phyloP scores from a whole-genome alignment of 2,888 invertebrate species.

The Chrysodeixis includens region DNA sequence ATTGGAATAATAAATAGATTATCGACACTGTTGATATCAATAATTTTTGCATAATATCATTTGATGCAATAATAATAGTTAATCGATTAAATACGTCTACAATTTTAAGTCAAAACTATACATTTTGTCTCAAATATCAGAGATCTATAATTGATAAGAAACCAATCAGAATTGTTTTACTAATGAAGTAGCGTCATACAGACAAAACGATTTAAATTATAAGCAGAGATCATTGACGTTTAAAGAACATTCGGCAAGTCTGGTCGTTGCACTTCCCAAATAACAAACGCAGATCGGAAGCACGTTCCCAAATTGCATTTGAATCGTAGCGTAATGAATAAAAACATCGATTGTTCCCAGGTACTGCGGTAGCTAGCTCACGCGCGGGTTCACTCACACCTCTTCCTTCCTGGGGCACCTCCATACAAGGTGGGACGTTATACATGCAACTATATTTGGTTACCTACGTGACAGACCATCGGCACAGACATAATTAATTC shows the following conservation, averaged over 20 bases:
- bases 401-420: slow-evolving; percentile 81
- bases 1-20: slow-evolving; percentile 8
- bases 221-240: slow-evolving; percentile 32
- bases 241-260: slow-evolving; percentile 40
- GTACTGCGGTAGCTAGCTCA: slow-evolving; percentile 56
- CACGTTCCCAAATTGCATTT: slow-evolving; percentile 80
- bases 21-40: slow-evolving; percentile 18
- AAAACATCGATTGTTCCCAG: slow-evolving; percentile 68
- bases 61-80: slow-evolving; percentile 3
- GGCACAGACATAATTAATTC: slow-evolving; percentile 81
- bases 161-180: not conserved
- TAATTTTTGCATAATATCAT: slow-evolving; percentile 5
- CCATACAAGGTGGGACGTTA: slow-evolving; percentile 81
- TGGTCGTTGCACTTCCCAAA: slow-evolving; percentile 76
- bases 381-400: slow-evolving; percentile 81
- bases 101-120: not conserved
- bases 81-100: slow-evolving; percentile 9
- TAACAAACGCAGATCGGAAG: slow-evolving; percentile 76
- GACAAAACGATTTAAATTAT: slow-evolving; percentile 38
- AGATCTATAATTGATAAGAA: slow-evolving; percentile 4
- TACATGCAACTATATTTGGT: slow-evolving; percentile 82
- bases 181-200: slow-evolving; percentile 15
- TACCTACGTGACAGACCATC: slow-evolving; percentile 83
- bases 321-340: slow-evolving; percentile 68
- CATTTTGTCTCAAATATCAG: not conserved